Evolutionary conservation across 2,888 invertebrate species (phyloP).

Genomic region (Electrophaes corylata): DNA sequence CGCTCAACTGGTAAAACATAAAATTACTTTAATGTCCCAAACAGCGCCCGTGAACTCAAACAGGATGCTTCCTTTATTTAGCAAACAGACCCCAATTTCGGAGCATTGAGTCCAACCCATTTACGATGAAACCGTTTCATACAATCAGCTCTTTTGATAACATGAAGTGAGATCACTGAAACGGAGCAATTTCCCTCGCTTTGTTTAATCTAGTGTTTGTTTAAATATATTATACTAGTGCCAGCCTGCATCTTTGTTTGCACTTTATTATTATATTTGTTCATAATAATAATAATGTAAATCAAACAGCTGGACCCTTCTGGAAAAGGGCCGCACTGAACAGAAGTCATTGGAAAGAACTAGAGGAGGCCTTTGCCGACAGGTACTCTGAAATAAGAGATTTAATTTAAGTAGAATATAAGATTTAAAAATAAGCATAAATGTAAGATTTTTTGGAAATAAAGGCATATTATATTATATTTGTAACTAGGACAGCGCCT

Average conservation of each 20-base stretch:
- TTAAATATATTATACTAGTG: neutral
- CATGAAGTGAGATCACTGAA: slow-evolving; percentile 32
- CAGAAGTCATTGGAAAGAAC: too few species aligned
- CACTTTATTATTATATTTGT: neutral
- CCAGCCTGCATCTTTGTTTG: neutral
- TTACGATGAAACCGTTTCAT: slow-evolving; percentile 28
- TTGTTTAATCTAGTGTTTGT: slow-evolving; percentile 7
- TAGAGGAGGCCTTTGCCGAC: too few species aligned
- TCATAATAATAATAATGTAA: too few species aligned
- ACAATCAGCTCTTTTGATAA: slow-evolving; percentile 39
- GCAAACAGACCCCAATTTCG: slow-evolving; percentile 48
- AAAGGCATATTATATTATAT: too few species aligned
- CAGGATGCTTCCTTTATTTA: slow-evolving; percentile 57
- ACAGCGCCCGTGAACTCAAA: slow-evolving; percentile 31
- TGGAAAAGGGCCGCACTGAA: too few species aligned
- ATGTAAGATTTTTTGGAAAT: too few species aligned
- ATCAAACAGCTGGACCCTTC: too few species aligned
- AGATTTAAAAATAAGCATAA: too few species aligned
- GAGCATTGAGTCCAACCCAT: slow-evolving; percentile 37
- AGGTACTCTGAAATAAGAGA: too few species aligned
- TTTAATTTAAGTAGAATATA: too few species aligned
- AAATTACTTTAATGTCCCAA: slow-evolving; percentile 32
- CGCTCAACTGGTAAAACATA: slow-evolving; percentile 31
- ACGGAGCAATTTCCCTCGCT: slow-evolving; percentile 11
- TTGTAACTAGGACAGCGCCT: too few species aligned